phyloP scores from a whole-genome alignment of 2,113 vertebrate genomes.

The Cynocephalus volans region DNA sequence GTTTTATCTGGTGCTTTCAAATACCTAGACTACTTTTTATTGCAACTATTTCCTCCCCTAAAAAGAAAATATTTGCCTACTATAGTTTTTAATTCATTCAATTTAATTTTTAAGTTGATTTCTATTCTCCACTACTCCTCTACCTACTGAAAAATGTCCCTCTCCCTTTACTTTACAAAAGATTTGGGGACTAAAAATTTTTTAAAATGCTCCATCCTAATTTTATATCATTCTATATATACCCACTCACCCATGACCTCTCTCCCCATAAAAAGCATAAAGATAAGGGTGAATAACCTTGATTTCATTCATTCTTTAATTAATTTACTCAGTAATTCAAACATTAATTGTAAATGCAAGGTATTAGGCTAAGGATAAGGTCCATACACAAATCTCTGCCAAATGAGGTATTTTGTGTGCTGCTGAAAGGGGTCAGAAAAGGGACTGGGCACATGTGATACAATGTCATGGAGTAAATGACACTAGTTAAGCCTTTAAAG shows the following conservation, averaged over 20 bases:
- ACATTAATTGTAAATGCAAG: not conserved
- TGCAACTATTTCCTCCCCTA: conserved; percentile 24
- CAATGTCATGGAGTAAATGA: not conserved
- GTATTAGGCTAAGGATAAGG: not conserved
- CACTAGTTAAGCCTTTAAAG: conserved; percentile 40
- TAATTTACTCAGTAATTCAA: conserved; percentile 9
- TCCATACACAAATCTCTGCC: not conserved
- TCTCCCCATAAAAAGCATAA: not conserved
- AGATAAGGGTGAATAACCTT: not conserved
- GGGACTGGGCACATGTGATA: not conserved
- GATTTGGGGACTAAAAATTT: not conserved
- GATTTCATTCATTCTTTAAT: conserved; percentile 16
- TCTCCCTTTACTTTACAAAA: not conserved
- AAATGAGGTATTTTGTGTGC: not conserved
- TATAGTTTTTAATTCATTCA: conserved; percentile 38
- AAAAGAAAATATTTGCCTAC: conserved; percentile 13
- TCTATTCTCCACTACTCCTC: not conserved
- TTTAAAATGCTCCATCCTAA: not conserved
- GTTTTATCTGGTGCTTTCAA: conserved; percentile 22
- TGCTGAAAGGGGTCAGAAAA: not conserved
- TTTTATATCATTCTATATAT: not conserved
- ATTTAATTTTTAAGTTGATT: not conserved
- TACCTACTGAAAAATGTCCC: not conserved
- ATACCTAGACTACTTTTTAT: conserved; percentile 26
- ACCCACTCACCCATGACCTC: not conserved